Base-by-base conservation (phyloP, 2,888 invertebrate species). In the Ashinkailepas kermadecensis region DNA sequence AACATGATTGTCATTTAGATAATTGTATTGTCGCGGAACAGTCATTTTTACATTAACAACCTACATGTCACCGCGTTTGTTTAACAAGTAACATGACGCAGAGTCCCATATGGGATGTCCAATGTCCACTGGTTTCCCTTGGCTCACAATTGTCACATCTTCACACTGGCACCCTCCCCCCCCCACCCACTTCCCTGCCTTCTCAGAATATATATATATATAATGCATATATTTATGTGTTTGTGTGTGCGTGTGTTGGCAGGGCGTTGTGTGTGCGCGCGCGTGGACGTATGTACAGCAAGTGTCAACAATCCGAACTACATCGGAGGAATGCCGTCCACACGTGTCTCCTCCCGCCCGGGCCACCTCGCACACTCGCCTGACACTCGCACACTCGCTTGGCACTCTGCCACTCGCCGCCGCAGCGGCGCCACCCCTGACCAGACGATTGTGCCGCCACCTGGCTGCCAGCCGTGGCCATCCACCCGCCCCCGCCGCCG, bases 71-170 rank as follows among this genome's bases (percentile, higher is more conserved):
- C 74, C 74, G 74, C 74, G 74, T 21, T 39, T 54, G 21, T 74
- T 15, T 25, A 74, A 74, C 74, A 74, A 74, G 25, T 74, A 74
- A 74, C 74, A 54, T 74, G 74, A 54, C 74, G 74, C 74, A 39
- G 65, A 23, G 74, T 54, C 54, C 10, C 13, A 13, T n/a, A 11
- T 74, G 54, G 74, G 74, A 39, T 74, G 23, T 67, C 67, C 25
- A 9, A 39, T 54, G 54, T 54, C 74, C 13, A 10, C 74, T 23
- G 21, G 8, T 74, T 4, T 4, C 2, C 25, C 39, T 4, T 8
- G 12, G 54, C 74, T 13, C 18, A 9, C 74, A 39, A 39, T 39
- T 39, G 39, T 12, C 25, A 13, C 67, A 6, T 25, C 2, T 25
- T 12, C n/a, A 2, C 12, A 13, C 25, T 13, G 25, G 25, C 74